Evolutionary conservation across 2,113 vertebrate genomes (phyloP), one percentile per base, ranked within the genome.

Genomic region (Polyodon spathula): DNA sequence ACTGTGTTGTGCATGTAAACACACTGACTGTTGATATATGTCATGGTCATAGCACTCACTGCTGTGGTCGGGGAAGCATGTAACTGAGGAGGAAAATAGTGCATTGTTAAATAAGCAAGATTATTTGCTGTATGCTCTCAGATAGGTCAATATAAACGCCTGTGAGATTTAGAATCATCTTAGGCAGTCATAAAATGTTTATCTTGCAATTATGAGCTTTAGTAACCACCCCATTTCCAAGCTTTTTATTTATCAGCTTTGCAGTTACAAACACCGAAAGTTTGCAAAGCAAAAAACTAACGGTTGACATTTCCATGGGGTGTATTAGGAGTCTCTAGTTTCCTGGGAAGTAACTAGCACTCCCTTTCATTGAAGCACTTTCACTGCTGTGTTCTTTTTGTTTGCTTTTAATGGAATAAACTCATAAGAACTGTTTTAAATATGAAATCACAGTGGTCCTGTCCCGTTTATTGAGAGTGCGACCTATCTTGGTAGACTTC

Each of bases 221-320:
- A 53, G 56, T 43, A 64, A 53, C 38, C 51, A 41, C 2, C 37
- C 56, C 37, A 56, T 65, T 61, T 65, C 55, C 58, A 46, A 54
- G 59, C 27, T 37, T 48, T n/a, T n/a, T 44, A 7, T 37, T 39
- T 9, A 41, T 7, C 7, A 44, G 43, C 43, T 40, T 63, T 51
- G 69, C 65, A 60, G 69, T 59, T 48, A 54, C 46, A 60, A 37
- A 54, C 37, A 16, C 7, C 58, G 6, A 15, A 40, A 7, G 72
- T 70, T 16, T 54, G 67, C 63, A 39, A 57, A 68, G 68, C 74
- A 48, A 67, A 66, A 60, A 12, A 44, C 7, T 12, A 8, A 8
- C 43, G 7, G 43, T 43, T 12, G 52, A 37, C 11, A 37, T 10
- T 39, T 12, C 37, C 42, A 12, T 27, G 46, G 11, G 10, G 43